These are phyloP conservation scores for Thelaira solivaga DNA, from an alignment of 2,888 invertebrate species.

Conservation along the genomic window DNA sequence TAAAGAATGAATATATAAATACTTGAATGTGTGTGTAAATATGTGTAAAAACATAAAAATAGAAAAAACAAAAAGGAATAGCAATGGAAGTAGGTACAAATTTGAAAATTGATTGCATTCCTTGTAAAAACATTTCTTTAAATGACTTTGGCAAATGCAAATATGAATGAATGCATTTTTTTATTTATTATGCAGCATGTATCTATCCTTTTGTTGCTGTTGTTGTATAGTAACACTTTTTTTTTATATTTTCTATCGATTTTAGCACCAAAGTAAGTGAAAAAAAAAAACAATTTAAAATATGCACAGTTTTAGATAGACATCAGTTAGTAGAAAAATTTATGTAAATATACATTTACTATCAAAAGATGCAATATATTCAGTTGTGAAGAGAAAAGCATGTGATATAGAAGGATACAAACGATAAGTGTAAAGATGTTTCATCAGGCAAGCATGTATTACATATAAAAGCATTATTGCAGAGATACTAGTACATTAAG, in stretches of 20 bases:
- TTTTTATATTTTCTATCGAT: constrained; percentile 32
- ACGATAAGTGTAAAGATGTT: not conserved
- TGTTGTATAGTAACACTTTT: not conserved
- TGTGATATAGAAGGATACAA: not conserved
- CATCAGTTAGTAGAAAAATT: constrained; percentile 6
- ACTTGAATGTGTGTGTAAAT: not conserved
- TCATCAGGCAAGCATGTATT: not conserved
- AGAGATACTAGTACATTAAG: no score
- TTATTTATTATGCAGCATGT: not conserved
- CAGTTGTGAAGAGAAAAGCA: not conserved
- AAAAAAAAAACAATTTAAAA: constrained; percentile 56
- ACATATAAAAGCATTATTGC: no score
- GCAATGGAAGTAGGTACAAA: constrained; percentile 66
- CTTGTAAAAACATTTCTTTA: constrained; percentile 66
- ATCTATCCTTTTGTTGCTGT: not conserved
- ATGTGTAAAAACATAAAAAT: not conserved
- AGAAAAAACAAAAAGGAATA: no score
- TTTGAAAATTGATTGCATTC: constrained; percentile 75
- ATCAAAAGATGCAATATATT: constrained; percentile 29
- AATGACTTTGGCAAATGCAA: constrained; percentile 63
- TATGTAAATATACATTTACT: constrained; percentile 36
- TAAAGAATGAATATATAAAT: constrained; percentile 23
- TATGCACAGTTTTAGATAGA: constrained; percentile 43
- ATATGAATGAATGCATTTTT: constrained; percentile 52
- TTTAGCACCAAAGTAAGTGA: constrained; percentile 50